Base-by-base conservation (phyloP, 2,797 vertebrate species). In the Clamator glandarius region DNA sequence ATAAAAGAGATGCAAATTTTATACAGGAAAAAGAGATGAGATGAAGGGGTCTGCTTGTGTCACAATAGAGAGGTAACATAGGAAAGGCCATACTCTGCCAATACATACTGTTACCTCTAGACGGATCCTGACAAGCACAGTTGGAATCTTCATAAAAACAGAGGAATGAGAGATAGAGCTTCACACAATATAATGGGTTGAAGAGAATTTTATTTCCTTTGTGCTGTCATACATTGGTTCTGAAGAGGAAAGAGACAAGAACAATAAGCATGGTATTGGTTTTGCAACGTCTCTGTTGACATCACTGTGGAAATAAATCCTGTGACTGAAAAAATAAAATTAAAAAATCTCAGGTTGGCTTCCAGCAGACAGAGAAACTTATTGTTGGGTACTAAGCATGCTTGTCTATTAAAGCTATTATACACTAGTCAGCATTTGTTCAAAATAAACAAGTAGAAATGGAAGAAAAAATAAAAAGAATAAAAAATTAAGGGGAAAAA, bases 61-160 rank as follows among this genome's bases (percentile, higher is more conserved):
- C 0, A 3, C 86, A 87, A 77, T 13, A 31, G 64, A 92, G 76
- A 84, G 55, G 84, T 77, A 89, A 41, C 67, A 58, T 10, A 87
- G 90, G 52, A 89, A 79, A 72, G 48, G 59, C 29, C 57, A 5
- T 74, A 3, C n/a, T n/a, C 67, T 95, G 90, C 72, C 52, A 77
- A 67, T 39, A 62, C 88, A 51, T 68, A 89, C 82, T 81, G n/a
- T 74, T 92, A 54, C 78, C 70, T 85, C 8, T n/a, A 61, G 86
- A 51, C 72, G 74, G 61, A 92, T 90, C 90, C 89, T 92, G 75
- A 94, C 88, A 95, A 93, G 89, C 78, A 77, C 64, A 41, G 21
- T 80, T 95, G 90, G 91, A 69, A 70, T 90, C 74, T 79, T 76
- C 31, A 3, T 87, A 75, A 35, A 87, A 94, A 28, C 46, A 61